Conservation (phyloP, 2,797 vertebrate species). For the Sebastiscus albofasciatus region DNA sequence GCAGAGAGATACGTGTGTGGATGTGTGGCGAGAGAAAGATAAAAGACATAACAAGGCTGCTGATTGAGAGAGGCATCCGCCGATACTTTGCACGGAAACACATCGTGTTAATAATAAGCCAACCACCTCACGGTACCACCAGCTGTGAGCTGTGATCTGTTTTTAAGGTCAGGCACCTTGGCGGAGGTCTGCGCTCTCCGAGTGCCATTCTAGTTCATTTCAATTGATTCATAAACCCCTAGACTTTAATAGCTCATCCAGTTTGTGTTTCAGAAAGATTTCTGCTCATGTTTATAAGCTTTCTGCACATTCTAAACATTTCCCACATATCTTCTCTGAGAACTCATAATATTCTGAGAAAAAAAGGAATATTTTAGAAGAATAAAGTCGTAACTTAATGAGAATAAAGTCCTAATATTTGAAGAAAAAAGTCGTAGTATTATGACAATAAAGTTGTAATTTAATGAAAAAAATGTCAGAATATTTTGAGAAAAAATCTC, state of each 20-base stretch:
- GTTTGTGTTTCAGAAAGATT: background rate
- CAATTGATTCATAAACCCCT: background rate
- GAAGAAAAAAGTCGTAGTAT: background rate
- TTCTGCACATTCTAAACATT: background rate
- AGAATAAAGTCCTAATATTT: background rate
- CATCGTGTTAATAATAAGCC: too few species aligned
- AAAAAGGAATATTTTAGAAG: background rate
- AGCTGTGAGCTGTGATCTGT: too few species aligned
- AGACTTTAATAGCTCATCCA: background rate
- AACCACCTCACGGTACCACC: too few species aligned
- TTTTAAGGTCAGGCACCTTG: too few species aligned
- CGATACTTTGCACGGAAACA: too few species aligned
- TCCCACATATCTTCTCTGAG: background rate
- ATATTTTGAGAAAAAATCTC: too few species aligned
- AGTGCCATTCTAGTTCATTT: too few species aligned
- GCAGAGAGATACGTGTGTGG: too few species aligned
- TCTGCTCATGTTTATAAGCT: background rate
- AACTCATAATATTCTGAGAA: background rate
- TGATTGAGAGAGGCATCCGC: too few species aligned
- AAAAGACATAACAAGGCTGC: too few species aligned
- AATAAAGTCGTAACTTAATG: background rate
- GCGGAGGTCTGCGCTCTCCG: too few species aligned
- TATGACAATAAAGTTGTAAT: background rate
- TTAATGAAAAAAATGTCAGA: background rate
- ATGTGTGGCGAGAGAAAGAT: too few species aligned